These are phyloP conservation scores for Sphaerophoria taeniata DNA, from an alignment of 2,888 invertebrate species.

Conservation along the genomic window DNA sequence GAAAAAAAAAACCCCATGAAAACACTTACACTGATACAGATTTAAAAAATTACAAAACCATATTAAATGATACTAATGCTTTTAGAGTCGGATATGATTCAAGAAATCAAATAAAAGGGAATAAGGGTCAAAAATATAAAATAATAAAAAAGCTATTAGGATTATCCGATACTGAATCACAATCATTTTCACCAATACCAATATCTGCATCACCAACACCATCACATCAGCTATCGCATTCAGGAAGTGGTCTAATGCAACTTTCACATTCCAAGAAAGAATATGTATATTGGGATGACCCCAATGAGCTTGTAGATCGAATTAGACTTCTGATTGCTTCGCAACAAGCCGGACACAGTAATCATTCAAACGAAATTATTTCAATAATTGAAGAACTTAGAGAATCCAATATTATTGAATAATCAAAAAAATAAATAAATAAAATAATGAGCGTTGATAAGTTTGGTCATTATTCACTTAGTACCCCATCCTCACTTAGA, in stretches of 20 bases:
- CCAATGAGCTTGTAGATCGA: constrained; percentile 78
- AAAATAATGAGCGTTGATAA: constrained; percentile 41
- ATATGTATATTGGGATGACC: constrained; percentile 62
- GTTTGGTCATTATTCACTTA: constrained; percentile 31
- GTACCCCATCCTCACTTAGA: not conserved
- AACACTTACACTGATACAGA: no score
- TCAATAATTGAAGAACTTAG: constrained; percentile 31
- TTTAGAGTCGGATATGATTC: no score
- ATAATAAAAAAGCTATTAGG: constrained; percentile 23
- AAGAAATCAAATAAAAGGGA: no score
- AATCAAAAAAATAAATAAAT: constrained; percentile 1
- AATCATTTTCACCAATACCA: no score
- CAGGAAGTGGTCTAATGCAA: constrained; percentile 24
- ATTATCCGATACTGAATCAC: no score
- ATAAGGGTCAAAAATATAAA: constrained; percentile 37
- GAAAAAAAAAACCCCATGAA: no score
- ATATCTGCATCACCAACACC: not conserved
- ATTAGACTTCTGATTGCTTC: constrained; percentile 74
- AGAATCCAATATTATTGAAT: not conserved
- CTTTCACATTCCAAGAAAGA: not conserved
- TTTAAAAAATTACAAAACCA: no score
- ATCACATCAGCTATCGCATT: not conserved
- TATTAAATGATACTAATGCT: no score
- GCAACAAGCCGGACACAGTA: constrained; percentile 1
- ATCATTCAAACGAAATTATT: constrained; percentile 59